phyloP scores from a whole-genome alignment of 2,113 vertebrate species.

The Hippopotamus amphibius region DNA sequence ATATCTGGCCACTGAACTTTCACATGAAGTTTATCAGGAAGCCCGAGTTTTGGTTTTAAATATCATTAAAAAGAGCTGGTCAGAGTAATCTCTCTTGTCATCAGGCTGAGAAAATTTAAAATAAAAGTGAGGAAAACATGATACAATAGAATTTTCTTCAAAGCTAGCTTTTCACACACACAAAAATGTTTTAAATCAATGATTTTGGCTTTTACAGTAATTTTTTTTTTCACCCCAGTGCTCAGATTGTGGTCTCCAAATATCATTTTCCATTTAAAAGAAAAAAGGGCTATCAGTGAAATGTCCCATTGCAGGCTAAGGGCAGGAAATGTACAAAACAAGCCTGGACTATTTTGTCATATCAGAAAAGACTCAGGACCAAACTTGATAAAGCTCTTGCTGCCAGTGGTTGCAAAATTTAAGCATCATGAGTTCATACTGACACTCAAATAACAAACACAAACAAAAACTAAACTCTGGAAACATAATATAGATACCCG shows the following conservation, averaged over 20 bases:
- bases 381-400: neutral
- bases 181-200: neutral
- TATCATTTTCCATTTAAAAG: neutral
- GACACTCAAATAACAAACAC: neutral
- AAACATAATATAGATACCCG: conserved; percentile 27
- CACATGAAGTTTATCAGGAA: neutral
- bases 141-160: neutral
- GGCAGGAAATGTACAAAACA: neutral
- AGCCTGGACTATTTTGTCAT: neutral
- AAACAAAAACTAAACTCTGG: conserved; percentile 14
- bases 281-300: neutral
- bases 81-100: neutral
- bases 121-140: conserved; percentile 12
- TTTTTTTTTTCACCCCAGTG: neutral
- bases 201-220: neutral
- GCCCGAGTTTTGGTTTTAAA: neutral
- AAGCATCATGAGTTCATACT: neutral
- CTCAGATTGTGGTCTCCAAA: neutral
- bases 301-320: neutral
- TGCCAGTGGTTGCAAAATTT: neutral
- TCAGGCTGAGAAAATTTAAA: conserved; percentile 2
- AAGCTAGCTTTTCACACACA: neutral
- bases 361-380: neutral
- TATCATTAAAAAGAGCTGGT: neutral
- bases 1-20: neutral